These are phyloP conservation scores for Synergus japonicus DNA, from an alignment of 2,888 invertebrate genomes.

Conservation along the genomic window DNA sequence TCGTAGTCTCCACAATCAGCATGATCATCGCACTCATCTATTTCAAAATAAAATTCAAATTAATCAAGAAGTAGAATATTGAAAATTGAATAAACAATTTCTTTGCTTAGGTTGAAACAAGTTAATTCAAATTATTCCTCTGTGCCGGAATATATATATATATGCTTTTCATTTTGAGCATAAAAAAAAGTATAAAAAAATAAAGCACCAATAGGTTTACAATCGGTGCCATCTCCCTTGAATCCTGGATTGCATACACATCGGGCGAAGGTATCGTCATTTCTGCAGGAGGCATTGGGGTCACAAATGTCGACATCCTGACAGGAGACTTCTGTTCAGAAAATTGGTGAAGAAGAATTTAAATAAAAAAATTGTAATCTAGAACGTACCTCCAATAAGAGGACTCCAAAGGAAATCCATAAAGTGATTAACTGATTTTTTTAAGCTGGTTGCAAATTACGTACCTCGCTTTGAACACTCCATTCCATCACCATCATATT, in stretches of 20 bases:
- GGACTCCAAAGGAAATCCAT: slow-evolving; percentile 25
- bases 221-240: slow-evolving; percentile 85
- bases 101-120: slow-evolving; percentile 1
- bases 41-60: background rate
- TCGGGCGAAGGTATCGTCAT: slow-evolving; percentile 82
- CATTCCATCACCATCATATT: slow-evolving; percentile 91
- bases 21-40: slow-evolving; percentile 82
- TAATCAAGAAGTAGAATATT: background rate
- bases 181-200: slow-evolving; percentile 48
- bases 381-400: slow-evolving; percentile 15
- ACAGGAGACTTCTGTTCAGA: slow-evolving; percentile 79
- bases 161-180: background rate
- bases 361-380: background rate
- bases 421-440: background rate
- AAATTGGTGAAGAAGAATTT: slow-evolving; percentile 37
- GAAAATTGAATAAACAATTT: background rate
- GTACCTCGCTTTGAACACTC: slow-evolving; percentile 82
- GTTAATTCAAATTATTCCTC: background rate
- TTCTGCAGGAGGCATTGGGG: slow-evolving; percentile 86
- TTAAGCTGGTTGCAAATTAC: slow-evolving; percentile 50
- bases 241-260: slow-evolving; percentile 91
- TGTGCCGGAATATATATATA: slow-evolving; percentile 8
- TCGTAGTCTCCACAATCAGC: slow-evolving; percentile 85
- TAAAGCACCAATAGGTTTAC: slow-evolving; percentile 80
- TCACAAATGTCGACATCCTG: slow-evolving; percentile 83